phyloP scores from a whole-genome alignment of 2,113 vertebrate genomes.

The Cervus canadensis region DNA sequence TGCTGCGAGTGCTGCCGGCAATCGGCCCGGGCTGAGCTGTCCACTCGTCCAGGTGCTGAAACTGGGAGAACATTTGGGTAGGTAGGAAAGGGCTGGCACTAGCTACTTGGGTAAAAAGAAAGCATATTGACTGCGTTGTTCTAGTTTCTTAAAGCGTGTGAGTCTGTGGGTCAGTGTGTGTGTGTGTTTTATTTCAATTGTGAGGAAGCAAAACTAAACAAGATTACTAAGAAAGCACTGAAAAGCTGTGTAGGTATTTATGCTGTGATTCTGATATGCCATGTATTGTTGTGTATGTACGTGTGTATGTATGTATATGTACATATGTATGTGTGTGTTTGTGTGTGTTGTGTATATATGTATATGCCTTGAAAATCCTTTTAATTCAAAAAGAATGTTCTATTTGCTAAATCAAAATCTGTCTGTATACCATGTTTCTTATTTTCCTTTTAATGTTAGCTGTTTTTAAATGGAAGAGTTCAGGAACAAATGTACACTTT shows the following conservation, averaged over 20 bases:
- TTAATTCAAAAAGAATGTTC: conserved; percentile 38
- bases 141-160: conserved; percentile 45
- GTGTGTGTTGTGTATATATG: not conserved
- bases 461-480: conserved; percentile 65
- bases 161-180: not conserved
- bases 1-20: conserved; percentile 63
- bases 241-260: conserved; percentile 61
- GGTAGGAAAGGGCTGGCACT: conserved; percentile 49
- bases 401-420: conserved; percentile 45
- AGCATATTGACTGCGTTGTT: conserved; percentile 34
- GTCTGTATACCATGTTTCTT: conserved; percentile 9
- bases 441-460: conserved; percentile 51
- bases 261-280: conserved; percentile 37
- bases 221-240: conserved; percentile 51
- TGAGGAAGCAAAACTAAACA: conserved; percentile 58
- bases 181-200: conserved; percentile 30
- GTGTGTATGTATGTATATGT: not conserved
- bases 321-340: conserved; percentile 46
- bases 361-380: not conserved
- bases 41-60: conserved; percentile 80
- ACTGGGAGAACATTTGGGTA: conserved; percentile 62
- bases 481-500: conserved; percentile 62
- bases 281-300: not conserved
- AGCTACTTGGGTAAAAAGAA: conserved; percentile 18
- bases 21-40: conserved; percentile 75